Conservation (phyloP, 1,140 invertebrate genomes). For the Diabrotica virgifera region DNA sequence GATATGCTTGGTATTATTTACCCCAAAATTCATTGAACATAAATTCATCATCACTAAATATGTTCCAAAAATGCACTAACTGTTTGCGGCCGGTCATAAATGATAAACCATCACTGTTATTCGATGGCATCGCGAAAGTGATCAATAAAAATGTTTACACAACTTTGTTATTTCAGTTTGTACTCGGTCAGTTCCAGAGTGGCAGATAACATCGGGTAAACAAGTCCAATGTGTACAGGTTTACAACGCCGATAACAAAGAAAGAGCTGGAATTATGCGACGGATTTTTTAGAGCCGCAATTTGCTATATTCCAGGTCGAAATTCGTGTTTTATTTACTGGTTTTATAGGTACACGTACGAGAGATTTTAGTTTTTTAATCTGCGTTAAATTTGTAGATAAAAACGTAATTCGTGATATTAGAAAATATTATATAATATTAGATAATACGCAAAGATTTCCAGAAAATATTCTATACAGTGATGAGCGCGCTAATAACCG, state of each 20-base stretch:
- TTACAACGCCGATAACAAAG: conserved; percentile 8
- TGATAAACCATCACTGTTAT: conserved; percentile 4
- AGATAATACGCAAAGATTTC: no score
- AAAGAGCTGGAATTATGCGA: conserved; percentile 1
- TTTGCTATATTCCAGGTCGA: not conserved
- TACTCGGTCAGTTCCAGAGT: conserved; percentile 7
- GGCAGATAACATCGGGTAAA: conserved; percentile 13
- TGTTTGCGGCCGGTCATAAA: conserved; percentile 7
- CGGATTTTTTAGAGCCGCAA: not conserved
- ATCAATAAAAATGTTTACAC: conserved; percentile 18
- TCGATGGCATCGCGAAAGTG: conserved; percentile 11
- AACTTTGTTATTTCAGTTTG: conserved; percentile 12
- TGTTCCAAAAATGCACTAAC: not conserved
- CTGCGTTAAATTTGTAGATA: no score
- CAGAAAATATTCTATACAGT: no score
- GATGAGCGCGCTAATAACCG: no score
- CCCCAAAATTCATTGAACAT: no score
- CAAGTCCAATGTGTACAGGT: conserved; percentile 10
- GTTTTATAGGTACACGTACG: no score
- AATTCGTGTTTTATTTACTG: no score
- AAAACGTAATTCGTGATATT: no score
- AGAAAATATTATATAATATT: no score
- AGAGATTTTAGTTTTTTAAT: no score
- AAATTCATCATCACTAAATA: no score
- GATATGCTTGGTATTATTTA: no score